Evolutionary conservation across 2,888 invertebrate species (phyloP), one percentile per base, ranked within the genome.

Genomic region (Podabrus alpinus): DNA sequence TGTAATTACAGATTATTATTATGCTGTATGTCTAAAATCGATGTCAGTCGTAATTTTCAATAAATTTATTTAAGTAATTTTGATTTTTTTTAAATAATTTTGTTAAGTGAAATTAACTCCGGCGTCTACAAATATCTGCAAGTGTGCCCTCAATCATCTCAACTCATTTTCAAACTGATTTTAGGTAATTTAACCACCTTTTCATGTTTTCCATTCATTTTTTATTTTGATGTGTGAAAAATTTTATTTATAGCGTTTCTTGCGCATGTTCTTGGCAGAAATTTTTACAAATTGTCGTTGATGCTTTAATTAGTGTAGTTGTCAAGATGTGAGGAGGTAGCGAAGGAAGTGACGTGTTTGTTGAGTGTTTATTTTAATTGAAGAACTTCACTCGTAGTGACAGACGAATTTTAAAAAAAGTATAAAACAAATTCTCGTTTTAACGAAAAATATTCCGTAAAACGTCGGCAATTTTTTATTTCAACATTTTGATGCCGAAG

Each of bases 301-400:
- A 64, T 64, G 21, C 62, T 64, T 64, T 64, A 64, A 64, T 64
- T 64, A 64, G 62, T 64, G 62, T 64, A 64, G 62, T 64, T 19
- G 62, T 64, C 62, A 64, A n/a, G 62, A 64, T 19, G 62, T 64
- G 62, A 64, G 62, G 21, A 64, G 21, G 45, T 45, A 45, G 45
- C 45, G 13, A 45, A 45, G 45, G 45, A 45, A 45, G 45, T 45
- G 45, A 45, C 45, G 45, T 45, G 45, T 45, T 45, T 45, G 45
- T 45, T 45, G 45, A 45, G 45, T 45, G 45, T 45, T 45, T 45
- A 45, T 45, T 45, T 45, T 45, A 45, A 45, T 45, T 45, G 45
- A 45, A 45, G 45, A 45, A 45, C 45, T 45, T 45, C 45, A n/a
- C 45, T 45, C 45, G 45, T 45, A 45, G 45, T 45, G 45, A 45